Evolutionary conservation across 2,797 vertebrate species (phyloP), one percentile per base, ranked within the genome.

Genomic region (Tokudaia muenninki): DNA sequence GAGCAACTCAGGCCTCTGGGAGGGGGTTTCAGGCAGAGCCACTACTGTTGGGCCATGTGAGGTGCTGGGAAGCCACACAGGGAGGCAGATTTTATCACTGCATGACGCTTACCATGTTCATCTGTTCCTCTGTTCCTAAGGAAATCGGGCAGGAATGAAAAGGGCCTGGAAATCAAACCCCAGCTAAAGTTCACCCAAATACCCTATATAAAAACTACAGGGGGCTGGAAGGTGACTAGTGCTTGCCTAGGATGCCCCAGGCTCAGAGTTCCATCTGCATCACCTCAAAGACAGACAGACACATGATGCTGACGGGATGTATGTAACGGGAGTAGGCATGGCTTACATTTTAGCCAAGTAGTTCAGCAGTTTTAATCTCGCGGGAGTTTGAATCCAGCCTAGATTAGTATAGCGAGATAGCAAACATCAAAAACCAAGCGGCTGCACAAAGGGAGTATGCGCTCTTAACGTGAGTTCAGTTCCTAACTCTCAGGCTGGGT

Each of bases 121-220:
- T 13, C 52, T 52, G 52, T 52, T 52, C 21, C 4, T 29, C 26
- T 31, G 22, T 31, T 47, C n/a, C 21, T 65, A 74, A 31, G 4
- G 13, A 65, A 31, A 65, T 31, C 5, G 63, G 61, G 24, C 61
- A 26, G 22, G 7, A 61, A 61, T 61, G 55, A 26, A 91, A 91
- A 95, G 79, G 88, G 4, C 50, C 90, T 84, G 90, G 70, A 50
- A 82, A 75, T 1, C 16, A 61, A 95, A 88, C 84, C 26, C 47
- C 81, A 87, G 86, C 81, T 90, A 81, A 92, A 86, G 67, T 88
- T 88, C 79, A 92, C 67, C 93, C 84, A 91, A 97, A 87, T 83
- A 82, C 59, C 74, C 90, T 50, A 70, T 37, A 47, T 82, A 65
- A 92, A 97, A 77, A 24, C 81, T 55, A 31, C 21, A 87, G 77